Conservation (phyloP, 2,113 vertebrate species). For the Campylomormyrus tamandua region DNA sequence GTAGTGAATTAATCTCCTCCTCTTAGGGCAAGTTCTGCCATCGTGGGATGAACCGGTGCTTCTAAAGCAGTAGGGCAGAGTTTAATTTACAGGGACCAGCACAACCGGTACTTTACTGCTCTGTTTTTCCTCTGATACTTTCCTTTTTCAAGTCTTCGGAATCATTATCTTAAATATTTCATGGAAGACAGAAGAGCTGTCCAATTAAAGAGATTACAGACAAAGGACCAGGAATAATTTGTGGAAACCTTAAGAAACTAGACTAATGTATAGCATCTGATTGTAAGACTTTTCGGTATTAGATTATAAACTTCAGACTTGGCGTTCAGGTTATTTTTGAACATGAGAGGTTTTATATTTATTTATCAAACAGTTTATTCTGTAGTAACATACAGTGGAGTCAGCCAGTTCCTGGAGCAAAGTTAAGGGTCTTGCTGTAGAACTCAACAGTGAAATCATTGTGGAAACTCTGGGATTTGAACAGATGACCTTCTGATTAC, state of each 20-base stretch:
- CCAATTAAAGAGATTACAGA: background rate
- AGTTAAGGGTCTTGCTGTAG: background rate
- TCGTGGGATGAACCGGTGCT: background rate
- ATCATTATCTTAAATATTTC: conserved; percentile 5
- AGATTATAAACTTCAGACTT: background rate
- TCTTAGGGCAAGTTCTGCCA: conserved; percentile 1
- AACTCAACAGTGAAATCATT: background rate
- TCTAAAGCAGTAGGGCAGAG: background rate
- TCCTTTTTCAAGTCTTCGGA: conserved; percentile 10
- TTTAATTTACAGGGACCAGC: background rate
- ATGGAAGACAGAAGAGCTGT: background rate
- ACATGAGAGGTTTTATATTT: background rate
- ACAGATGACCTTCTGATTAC: background rate
- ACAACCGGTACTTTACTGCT: background rate
- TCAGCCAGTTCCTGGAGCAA: background rate
- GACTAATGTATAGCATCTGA: background rate
- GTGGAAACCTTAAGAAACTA: background rate
- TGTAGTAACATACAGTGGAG: background rate
- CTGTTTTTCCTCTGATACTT: background rate
- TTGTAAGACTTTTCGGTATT: background rate
- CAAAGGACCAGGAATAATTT: background rate
- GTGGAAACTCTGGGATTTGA: background rate
- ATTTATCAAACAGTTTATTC: background rate
- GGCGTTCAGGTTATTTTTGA: background rate
- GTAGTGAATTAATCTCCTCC: conserved; percentile 23